Percentiles rank a stretch among this genome's conserved stretches.
Conservation (phyloP, 2,797 vertebrate genomes). For the Phylloscopus collybita region DNA sequence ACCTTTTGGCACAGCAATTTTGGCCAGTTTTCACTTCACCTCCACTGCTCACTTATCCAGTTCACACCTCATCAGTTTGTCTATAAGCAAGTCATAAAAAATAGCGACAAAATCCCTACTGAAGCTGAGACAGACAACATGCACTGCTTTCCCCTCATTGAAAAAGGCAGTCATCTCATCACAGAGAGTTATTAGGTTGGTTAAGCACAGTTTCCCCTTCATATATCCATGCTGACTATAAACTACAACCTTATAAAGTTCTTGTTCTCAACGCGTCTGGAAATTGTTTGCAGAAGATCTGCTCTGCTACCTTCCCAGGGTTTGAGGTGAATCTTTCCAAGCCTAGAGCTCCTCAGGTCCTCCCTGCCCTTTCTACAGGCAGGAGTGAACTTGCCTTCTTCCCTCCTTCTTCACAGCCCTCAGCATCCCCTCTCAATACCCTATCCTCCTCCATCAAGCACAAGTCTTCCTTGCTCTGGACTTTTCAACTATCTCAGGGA, state of each 20-base stretch:
- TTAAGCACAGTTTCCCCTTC: neutral
- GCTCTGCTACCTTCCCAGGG: neutral
- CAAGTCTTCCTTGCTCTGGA: neutral
- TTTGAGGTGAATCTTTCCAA: neutral
- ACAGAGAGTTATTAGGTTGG: neutral
- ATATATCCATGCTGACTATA: neutral
- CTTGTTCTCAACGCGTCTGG: neutral
- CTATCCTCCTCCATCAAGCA: accelerated
- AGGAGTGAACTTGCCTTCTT: neutral
- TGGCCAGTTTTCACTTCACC: neutral
- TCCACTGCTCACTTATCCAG: neutral
- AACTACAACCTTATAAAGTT: neutral
- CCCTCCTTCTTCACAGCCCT: neutral
- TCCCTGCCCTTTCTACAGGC: neutral
- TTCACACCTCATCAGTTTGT: neutral
- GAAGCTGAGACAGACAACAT: neutral
- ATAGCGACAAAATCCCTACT: neutral
- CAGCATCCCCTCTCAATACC: neutral
- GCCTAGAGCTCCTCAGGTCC: neutral
- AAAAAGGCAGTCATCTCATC: neutral
- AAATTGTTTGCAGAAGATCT: neutral
- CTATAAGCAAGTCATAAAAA: neutral
- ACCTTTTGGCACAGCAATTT: neutral
- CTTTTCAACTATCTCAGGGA: accelerated
- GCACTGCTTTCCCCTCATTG: neutral